These are phyloP conservation scores for Epinephelus malabaricus DNA, from an alignment of 2,797 vertebrate species.

Conservation along the genomic window DNA sequence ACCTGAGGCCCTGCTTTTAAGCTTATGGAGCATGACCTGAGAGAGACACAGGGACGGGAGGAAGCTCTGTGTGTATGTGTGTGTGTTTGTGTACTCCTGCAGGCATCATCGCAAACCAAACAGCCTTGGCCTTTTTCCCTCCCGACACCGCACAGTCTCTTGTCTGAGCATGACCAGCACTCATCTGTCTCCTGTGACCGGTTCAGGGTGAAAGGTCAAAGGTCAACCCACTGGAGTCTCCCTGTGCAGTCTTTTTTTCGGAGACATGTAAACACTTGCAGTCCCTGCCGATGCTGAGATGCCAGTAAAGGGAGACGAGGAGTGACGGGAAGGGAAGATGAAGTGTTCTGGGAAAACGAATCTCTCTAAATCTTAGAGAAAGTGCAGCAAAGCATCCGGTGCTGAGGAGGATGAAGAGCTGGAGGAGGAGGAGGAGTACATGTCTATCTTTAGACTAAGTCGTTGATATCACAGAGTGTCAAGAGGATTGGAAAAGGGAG, in stretches of 20 bases:
- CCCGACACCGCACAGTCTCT: slow-evolving; percentile 23
- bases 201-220: slow-evolving; percentile 39
- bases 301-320: not conserved
- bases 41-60: slow-evolving; percentile 2
- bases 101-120: slow-evolving; percentile 48
- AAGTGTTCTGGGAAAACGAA: slow-evolving; percentile 32
- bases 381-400: slow-evolving; percentile 19
- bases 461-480: slow-evolving; percentile 58
- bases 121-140: slow-evolving; percentile 36
- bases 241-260: not conserved
- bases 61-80: slow-evolving; percentile 11
- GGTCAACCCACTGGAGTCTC: slow-evolving; percentile 36
- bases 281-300: slow-evolving; percentile 8
- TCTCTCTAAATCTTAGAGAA: slow-evolving; percentile 40
- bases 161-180: slow-evolving; percentile 55
- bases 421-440: slow-evolving; percentile 37
- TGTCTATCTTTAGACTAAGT: slow-evolving; percentile 75
- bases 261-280: not conserved
- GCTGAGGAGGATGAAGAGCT: slow-evolving; percentile 40
- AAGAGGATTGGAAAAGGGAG: slow-evolving; percentile 50
- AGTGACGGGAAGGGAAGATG: slow-evolving; percentile 3
- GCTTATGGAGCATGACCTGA: slow-evolving; percentile 68
- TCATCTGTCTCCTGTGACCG: slow-evolving; percentile 62
- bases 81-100: slow-evolving; percentile 1
- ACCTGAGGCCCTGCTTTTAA: slow-evolving; percentile 78